Percentiles rank a stretch among this genome's conserved stretches.
Evolutionary conservation across 2,888 invertebrate species (phyloP).

Genomic region (Bedellia somnulentella): DNA sequence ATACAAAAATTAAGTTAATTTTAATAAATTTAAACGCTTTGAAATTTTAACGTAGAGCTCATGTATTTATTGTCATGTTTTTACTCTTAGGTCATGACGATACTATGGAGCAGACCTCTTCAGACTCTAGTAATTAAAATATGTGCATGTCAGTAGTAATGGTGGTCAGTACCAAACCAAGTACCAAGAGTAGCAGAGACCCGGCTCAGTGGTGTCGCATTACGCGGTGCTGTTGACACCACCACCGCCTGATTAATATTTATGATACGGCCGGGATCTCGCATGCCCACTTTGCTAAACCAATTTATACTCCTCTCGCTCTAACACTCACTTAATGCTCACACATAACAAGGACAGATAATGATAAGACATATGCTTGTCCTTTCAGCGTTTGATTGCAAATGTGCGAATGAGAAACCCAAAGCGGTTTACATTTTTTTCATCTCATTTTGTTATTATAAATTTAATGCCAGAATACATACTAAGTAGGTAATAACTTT

Average conservation of each 20-base stretch:
- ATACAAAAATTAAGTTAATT: no score
- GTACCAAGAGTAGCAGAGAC: conserved; percentile 35
- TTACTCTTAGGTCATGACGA: no score
- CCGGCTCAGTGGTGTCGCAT: conserved; percentile 52
- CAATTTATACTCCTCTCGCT: conserved; percentile 44
- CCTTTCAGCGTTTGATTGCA: conserved; percentile 41
- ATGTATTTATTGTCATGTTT: no score
- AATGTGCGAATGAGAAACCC: conserved; percentile 55
- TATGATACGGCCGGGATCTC: conserved; percentile 61
- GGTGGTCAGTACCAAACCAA: background rate
- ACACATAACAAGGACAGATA: conserved; percentile 25
- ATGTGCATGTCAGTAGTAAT: no score
- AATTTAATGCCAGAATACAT: no score
- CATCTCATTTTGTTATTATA: conserved; percentile 29
- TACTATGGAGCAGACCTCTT: no score
- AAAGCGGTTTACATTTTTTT: conserved; percentile 44
- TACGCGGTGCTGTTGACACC: conserved; percentile 63
- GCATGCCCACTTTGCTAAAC: conserved; percentile 55
- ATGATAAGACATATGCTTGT: conserved; percentile 29
- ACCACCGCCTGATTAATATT: conserved; percentile 62
- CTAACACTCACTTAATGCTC: conserved; percentile 20
- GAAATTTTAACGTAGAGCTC: no score
- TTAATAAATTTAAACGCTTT: no score
- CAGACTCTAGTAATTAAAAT: no score
- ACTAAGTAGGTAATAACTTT: no score